A percentile compares a stretch with the other conserved stretches of the same genome.
These are phyloP conservation scores for Cherax quadricarinatus DNA, from an alignment of 1,140 invertebrate species.

Conservation along the genomic window DNA sequence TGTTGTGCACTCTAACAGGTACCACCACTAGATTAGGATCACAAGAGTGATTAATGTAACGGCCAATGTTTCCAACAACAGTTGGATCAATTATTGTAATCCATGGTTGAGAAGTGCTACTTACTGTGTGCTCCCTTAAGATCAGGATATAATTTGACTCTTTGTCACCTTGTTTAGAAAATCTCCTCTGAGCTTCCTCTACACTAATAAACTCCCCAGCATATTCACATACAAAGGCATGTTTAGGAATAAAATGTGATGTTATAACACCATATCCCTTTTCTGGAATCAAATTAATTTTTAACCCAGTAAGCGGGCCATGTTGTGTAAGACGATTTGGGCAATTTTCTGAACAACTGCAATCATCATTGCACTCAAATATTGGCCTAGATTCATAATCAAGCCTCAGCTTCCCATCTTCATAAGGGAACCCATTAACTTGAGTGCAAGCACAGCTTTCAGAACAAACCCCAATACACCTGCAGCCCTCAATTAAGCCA, in stretches of 20 bases:
- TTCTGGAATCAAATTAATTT: slow-evolving; percentile 77
- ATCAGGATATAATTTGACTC: slow-evolving; percentile 90
- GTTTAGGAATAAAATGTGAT: slow-evolving; percentile 79
- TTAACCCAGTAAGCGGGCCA: slow-evolving; percentile 82
- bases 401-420: slow-evolving; percentile 50
- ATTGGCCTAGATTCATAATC: slow-evolving; percentile 76
- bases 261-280: slow-evolving; percentile 88
- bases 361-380: slow-evolving; percentile 84
- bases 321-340: slow-evolving; percentile 84
- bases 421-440: slow-evolving; percentile 71
- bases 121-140: slow-evolving; percentile 84
- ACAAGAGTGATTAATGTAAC: slow-evolving; percentile 96
- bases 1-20: slow-evolving; percentile 85
- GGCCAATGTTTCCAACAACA: slow-evolving; percentile 89
- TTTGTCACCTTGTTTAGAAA: slow-evolving; percentile 77
- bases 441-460: slow-evolving; percentile 26
- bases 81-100: slow-evolving; percentile 88
- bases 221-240: slow-evolving; percentile 94
- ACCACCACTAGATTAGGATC: slow-evolving; percentile 88
- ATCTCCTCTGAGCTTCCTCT: slow-evolving; percentile 82
- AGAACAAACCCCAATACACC: background rate
- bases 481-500: background rate
- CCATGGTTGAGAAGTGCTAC: slow-evolving; percentile 76
- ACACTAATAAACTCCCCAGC: slow-evolving; percentile 89
- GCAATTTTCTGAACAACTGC: slow-evolving; percentile 81